Percentiles rank a stretch among this genome's conserved stretches.
phyloP scores from a whole-genome alignment of 1,140 invertebrate species.

The Delia radicum region DNA sequence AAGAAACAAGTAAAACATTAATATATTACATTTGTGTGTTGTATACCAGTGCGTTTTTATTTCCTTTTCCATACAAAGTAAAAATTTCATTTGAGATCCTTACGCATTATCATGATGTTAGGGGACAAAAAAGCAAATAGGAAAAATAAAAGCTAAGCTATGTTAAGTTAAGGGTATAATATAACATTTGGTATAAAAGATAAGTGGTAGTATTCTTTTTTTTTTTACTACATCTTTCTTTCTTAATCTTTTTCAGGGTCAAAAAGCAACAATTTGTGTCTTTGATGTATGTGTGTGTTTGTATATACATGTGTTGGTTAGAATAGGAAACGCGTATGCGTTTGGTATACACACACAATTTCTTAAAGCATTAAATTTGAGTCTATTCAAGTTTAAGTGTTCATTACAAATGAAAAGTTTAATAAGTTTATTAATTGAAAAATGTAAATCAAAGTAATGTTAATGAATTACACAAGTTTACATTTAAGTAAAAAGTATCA shows the following conservation, averaged over 20 bases:
- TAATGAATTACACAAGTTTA: too few relatives aligned
- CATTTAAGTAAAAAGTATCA: too few relatives aligned
- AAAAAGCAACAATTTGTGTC: not conserved
- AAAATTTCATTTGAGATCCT: not conserved
- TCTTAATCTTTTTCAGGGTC: not conserved
- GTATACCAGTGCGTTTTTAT: not conserved
- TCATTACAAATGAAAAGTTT: too few relatives aligned
- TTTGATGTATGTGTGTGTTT: not conserved
- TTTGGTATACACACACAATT: not conserved
- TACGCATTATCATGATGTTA: not conserved
- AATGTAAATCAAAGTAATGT: too few relatives aligned
- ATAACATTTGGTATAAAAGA: not conserved
- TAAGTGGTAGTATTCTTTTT: too few relatives aligned
- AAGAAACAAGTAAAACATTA: not conserved
- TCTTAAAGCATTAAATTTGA: too few relatives aligned
- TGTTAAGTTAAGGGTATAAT: not conserved
- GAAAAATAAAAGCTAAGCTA: not conserved
- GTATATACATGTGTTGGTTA: not conserved
- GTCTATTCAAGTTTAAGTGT: too few relatives aligned
- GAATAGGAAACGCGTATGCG: too few relatives aligned
- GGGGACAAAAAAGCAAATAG: not conserved
- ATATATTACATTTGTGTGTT: not conserved
- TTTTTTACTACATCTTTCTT: not conserved
- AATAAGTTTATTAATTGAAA: too few relatives aligned
- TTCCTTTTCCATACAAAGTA: not conserved